Percentiles rank a stretch among this genome's conserved stretches.
These are phyloP conservation scores for Brachyistius frenatus DNA, from an alignment of 2,113 vertebrate species.

Conservation along the genomic window DNA sequence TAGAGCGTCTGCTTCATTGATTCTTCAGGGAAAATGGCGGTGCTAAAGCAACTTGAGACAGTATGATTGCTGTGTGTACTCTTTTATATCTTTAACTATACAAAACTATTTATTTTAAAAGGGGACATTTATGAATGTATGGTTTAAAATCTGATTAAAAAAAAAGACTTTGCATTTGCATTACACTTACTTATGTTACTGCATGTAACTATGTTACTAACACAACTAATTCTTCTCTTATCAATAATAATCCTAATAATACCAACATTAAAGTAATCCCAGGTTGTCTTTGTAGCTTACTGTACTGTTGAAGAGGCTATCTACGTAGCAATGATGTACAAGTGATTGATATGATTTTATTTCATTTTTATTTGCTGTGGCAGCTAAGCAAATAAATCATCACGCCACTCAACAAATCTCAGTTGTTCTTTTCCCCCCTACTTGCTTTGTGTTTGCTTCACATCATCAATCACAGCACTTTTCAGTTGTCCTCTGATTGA, in stretches of 20 bases:
- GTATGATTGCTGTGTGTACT: neutral
- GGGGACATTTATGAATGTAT: neutral
- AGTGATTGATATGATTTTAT: slow-evolving; percentile 38
- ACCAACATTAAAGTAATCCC: neutral
- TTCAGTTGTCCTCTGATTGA: slow-evolving; percentile 67
- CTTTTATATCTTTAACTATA: neutral
- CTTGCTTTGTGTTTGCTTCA: slow-evolving; percentile 64
- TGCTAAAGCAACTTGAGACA: slow-evolving; percentile 24
- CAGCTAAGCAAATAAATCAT: slow-evolving; percentile 70
- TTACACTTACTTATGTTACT: neutral
- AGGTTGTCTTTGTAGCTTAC: neutral
- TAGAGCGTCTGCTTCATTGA: slow-evolving; percentile 60
- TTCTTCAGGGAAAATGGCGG: slow-evolving; percentile 41
- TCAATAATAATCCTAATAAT: neutral
- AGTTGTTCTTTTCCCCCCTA: neutral
- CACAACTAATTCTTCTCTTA: neutral
- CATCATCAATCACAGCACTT: slow-evolving; percentile 71
- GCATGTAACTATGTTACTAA: too few relatives aligned
- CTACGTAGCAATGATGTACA: slow-evolving; percentile 31
- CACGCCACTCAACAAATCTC: slow-evolving; percentile 40
- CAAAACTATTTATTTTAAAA: neutral
- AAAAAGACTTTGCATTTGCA: neutral
- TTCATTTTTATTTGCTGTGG: slow-evolving; percentile 47
- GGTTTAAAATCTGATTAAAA: neutral
- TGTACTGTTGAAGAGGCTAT: slow-evolving; percentile 1